phyloP scores from a whole-genome alignment of 1,140 invertebrate species.

The Drosophila pseudoananassae region DNA sequence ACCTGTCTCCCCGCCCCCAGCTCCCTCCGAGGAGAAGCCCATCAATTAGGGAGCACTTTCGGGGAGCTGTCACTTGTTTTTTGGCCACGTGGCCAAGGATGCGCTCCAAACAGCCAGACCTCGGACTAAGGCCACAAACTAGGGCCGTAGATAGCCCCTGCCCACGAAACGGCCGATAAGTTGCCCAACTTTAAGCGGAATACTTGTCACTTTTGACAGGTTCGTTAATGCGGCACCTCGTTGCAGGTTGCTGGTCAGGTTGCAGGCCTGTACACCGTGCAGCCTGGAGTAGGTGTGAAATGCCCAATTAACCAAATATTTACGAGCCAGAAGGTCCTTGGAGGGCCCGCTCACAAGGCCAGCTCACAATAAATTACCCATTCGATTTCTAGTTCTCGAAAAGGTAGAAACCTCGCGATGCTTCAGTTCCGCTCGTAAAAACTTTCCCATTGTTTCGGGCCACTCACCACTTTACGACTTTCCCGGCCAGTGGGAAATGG shows the following conservation, averaged over 20 bases:
- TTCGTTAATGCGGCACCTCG: slow-evolving; percentile 64
- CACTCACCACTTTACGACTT: slow-evolving; percentile 78
- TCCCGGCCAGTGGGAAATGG: slow-evolving; percentile 26
- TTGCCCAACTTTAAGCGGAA: slow-evolving; percentile 69
- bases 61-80: slow-evolving; percentile 23
- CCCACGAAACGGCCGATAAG: slow-evolving; percentile 65
- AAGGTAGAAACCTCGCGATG: slow-evolving; percentile 26
- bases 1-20: slow-evolving; percentile 24
- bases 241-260: slow-evolving; percentile 19
- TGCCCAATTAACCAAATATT: slow-evolving; percentile 72
- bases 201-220: slow-evolving; percentile 77
- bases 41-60: slow-evolving; percentile 43
- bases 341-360: slow-evolving; percentile 46
- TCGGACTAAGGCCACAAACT: neutral
- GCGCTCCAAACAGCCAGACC: slow-evolving; percentile 5
- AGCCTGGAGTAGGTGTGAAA: slow-evolving; percentile 64
- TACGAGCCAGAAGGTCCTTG: slow-evolving; percentile 74
- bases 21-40: slow-evolving; percentile 17
- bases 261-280: neutral
- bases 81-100: slow-evolving; percentile 58
- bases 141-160: slow-evolving; percentile 52
- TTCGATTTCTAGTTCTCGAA: slow-evolving; percentile 24
- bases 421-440: slow-evolving; percentile 66
- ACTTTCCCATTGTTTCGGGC: slow-evolving; percentile 73
- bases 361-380: slow-evolving; percentile 33